Evolutionary conservation across 1,140 invertebrate genomes (phyloP).

Genomic region (Sycobia sp.): DNA sequence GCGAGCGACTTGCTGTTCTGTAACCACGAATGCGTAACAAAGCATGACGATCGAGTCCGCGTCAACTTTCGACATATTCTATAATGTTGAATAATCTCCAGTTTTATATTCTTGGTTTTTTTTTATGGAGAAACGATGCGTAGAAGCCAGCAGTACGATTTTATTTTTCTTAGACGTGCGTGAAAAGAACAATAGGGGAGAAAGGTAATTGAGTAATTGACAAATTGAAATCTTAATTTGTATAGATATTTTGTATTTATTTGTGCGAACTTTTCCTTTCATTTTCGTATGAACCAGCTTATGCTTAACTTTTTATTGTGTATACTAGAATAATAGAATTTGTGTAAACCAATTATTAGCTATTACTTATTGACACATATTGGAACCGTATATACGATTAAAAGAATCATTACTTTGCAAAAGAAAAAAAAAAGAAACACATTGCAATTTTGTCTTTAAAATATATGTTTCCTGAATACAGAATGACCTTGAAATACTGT

Average conservation of each 20-base stretch:
- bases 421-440: no score
- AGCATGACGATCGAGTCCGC: background rate
- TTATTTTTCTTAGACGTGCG: conserved; percentile 17
- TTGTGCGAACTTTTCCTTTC: conserved; percentile 45
- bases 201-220: conserved; percentile 1
- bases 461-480: conserved; percentile 48
- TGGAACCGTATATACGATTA: conserved; percentile 7
- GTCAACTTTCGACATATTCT: background rate
- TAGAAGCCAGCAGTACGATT: conserved; percentile 10
- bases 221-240: conserved; percentile 19
- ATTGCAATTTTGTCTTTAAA: background rate
- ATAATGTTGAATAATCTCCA: no score
- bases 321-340: conserved; percentile 38
- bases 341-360: conserved; percentile 50
- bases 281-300: conserved; percentile 39
- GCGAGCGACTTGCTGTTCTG: background rate
- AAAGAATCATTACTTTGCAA: conserved; percentile 16
- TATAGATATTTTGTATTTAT: conserved; percentile 42
- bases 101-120: no score
- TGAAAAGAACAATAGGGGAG: background rate
- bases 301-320: no score
- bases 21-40: background rate
- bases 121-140: background rate
- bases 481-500: conserved; percentile 51
- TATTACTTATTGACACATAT: conserved; percentile 43